Conservation (phyloP, 2,113 vertebrate genomes). For the Caranx ignobilis region DNA sequence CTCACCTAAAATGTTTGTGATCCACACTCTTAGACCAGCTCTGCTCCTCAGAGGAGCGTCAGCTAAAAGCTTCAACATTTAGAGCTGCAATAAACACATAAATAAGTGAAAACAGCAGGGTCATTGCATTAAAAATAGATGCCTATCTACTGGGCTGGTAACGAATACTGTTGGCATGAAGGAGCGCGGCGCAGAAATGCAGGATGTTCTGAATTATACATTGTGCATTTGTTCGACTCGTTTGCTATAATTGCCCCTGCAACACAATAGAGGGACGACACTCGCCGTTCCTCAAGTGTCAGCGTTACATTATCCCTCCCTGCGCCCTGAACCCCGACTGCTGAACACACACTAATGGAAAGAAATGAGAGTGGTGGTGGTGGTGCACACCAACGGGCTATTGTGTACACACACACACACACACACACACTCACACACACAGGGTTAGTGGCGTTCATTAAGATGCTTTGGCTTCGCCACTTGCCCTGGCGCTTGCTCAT, state of each 20-base stretch:
- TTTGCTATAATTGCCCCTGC: conserved; percentile 62
- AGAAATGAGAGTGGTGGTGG: not conserved
- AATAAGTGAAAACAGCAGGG: conserved; percentile 36
- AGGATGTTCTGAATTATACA: conserved; percentile 70
- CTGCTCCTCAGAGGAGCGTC: not conserved
- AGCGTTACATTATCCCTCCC: conserved; percentile 32
- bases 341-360: conserved; percentile 38
- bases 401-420: conserved; percentile 1
- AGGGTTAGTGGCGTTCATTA: conserved; percentile 42
- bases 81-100: conserved; percentile 2
- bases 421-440: not conserved
- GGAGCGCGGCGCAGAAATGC: conserved; percentile 26
- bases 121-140: conserved; percentile 54
- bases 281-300: conserved; percentile 49
- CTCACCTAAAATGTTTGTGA: too few species aligned
- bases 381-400: not conserved
- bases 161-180: conserved; percentile 51
- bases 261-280: conserved; percentile 61
- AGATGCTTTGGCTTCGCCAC: conserved; percentile 30
- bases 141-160: conserved; percentile 33
- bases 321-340: conserved; percentile 2
- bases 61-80: not conserved
- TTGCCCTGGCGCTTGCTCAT: conserved; percentile 11
- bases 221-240: conserved; percentile 60
- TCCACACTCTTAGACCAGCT: not conserved